Conservation (phyloP, 53 echinoderm and acorn worm species). For the Hippasteria phrygiana region DNA sequence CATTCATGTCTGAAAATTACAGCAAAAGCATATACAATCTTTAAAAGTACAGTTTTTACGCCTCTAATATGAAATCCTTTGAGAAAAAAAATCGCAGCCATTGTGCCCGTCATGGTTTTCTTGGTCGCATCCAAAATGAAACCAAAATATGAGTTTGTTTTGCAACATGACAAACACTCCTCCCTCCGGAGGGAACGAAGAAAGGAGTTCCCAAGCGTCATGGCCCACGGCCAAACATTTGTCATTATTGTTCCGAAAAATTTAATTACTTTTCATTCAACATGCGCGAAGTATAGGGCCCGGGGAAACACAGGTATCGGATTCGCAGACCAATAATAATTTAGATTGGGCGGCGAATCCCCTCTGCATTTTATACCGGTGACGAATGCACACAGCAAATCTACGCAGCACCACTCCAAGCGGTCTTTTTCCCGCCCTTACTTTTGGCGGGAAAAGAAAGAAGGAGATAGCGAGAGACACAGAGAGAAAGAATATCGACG, state of each 20-base stretch:
- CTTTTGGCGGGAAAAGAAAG: constrained; percentile 47
- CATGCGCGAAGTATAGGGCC: constrained; percentile 12
- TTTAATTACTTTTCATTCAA: constrained; percentile 63
- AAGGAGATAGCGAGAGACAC: too few relatives aligned
- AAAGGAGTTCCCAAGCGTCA: neutral
- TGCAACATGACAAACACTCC: neutral
- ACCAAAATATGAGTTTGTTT: neutral
- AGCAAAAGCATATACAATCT: too few relatives aligned
- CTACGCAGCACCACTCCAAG: constrained; percentile 7
- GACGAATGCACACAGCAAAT: constrained; percentile 22
- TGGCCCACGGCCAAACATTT: constrained; percentile 53
- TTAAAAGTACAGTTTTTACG: too few relatives aligned
- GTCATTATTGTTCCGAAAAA: constrained; percentile 65
- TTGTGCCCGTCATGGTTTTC: too few relatives aligned
- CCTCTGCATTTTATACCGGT: constrained; percentile 11
- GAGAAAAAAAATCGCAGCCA: too few relatives aligned
- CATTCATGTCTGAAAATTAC: too few relatives aligned
- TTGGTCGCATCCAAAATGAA: neutral
- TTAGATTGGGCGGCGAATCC: constrained; percentile 42
- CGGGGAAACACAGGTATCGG: constrained; percentile 35
- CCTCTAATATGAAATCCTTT: too few relatives aligned
- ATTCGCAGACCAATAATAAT: constrained; percentile 58
- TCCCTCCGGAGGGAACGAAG: neutral
- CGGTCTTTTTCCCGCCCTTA: constrained; percentile 28
- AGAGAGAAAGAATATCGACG: constrained; percentile 1